Evolutionary conservation across 2,888 invertebrate genomes (phyloP).

Genomic region (Cephalotes varians): DNA sequence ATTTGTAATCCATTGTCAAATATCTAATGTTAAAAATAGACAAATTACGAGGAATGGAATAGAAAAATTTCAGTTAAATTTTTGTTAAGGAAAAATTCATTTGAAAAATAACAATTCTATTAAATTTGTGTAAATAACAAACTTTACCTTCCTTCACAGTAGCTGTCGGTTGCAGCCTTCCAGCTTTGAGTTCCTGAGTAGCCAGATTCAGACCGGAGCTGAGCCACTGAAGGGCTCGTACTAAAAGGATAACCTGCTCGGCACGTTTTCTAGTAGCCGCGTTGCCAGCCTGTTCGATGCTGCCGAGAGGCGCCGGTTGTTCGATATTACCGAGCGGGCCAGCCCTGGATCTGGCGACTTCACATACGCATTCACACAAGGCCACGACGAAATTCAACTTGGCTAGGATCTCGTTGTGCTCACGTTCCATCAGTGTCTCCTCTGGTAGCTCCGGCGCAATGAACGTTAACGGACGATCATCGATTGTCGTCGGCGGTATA

Average conservation of each 20-base stretch:
- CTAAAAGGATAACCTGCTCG: slow-evolving; percentile 94
- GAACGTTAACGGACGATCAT: slow-evolving; percentile 89
- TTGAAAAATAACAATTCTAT: not conserved
- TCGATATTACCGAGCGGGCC: slow-evolving; percentile 89
- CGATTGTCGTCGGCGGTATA: slow-evolving; percentile 78
- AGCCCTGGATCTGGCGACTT: slow-evolving; percentile 93
- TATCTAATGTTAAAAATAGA: not conserved
- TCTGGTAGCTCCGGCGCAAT: slow-evolving; percentile 97
- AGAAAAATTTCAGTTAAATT: too few species aligned
- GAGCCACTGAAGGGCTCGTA: slow-evolving; percentile 96
- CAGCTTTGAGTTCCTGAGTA: slow-evolving; percentile 93
- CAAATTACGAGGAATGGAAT: too few species aligned
- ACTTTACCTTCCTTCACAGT: slow-evolving; percentile 94
- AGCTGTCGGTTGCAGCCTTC: slow-evolving; percentile 95
- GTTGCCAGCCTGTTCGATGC: slow-evolving; percentile 81
- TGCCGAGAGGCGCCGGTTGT: slow-evolving; percentile 82
- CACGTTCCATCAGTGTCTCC: slow-evolving; percentile 97
- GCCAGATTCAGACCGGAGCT: slow-evolving; percentile 97
- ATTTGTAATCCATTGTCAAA: not conserved
- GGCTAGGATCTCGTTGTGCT: slow-evolving; percentile 98
- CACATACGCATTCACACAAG: slow-evolving; percentile 97
- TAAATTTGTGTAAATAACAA: not conserved
- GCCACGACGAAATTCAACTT: slow-evolving; percentile 99
- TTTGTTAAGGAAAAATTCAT: not conserved
- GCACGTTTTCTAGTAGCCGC: slow-evolving; percentile 87